phyloP scores from a whole-genome alignment of 2,888 invertebrate genomes.

The Tenthredo amoena region DNA sequence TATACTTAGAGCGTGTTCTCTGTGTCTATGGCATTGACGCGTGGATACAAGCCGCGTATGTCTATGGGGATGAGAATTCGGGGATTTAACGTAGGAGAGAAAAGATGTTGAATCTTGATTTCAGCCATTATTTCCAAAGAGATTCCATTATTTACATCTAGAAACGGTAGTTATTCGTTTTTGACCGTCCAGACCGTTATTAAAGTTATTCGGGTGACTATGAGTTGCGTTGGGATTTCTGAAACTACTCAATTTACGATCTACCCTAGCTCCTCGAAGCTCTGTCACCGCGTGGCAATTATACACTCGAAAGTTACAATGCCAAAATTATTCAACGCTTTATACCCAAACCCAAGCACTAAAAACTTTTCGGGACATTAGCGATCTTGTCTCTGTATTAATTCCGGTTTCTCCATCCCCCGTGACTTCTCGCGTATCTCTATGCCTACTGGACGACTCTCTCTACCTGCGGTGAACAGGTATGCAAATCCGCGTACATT shows the following conservation, averaged over 20 bases:
- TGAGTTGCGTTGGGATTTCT: constrained; percentile 30
- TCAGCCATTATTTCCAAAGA: not conserved
- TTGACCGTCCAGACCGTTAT: not conserved
- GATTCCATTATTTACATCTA: not conserved
- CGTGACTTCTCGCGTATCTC: not conserved
- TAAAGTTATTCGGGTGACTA: constrained; percentile 38
- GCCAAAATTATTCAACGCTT: constrained; percentile 61
- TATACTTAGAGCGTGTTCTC: not conserved
- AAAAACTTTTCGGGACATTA: constrained; percentile 73
- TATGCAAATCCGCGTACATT: constrained; percentile 68
- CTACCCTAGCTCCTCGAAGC: constrained; percentile 40
- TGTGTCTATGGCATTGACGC: not conserved
- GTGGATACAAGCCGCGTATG: not conserved
- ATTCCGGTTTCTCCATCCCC: constrained; percentile 20
- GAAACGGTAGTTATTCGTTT: not conserved
- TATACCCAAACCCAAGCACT: constrained; percentile 55
- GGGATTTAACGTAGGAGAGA: not conserved
- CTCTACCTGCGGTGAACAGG: constrained; percentile 66
- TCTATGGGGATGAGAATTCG: not conserved
- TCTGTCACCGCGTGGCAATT: constrained; percentile 50
- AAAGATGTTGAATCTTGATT: not conserved
- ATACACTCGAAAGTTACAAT: constrained; percentile 53
- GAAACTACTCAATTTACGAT: constrained; percentile 49
- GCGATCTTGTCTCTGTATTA: constrained; percentile 66
- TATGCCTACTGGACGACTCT: constrained; percentile 9